A percentile compares a stretch with the other conserved stretches of the same genome.
Evolutionary conservation across 2,888 invertebrate species (phyloP).

Genomic region (Aporophyla nigra): DNA sequence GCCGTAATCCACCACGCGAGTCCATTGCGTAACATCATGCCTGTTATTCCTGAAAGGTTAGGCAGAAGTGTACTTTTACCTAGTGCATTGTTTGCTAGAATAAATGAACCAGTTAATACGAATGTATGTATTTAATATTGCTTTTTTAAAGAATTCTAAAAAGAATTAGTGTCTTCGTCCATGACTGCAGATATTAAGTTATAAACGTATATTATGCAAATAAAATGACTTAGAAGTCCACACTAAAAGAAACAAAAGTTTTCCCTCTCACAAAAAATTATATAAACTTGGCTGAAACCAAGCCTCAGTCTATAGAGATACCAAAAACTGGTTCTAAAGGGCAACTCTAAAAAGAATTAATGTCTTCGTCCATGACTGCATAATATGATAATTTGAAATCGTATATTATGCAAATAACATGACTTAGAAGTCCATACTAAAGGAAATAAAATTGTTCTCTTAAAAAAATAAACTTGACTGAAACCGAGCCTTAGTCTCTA

Average conservation of each 20-base stretch:
- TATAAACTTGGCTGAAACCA: no score
- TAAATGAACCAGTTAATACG: no score
- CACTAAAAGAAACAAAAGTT: neutral
- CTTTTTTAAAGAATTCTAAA: no score
- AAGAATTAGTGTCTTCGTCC: slow-evolving; percentile 47
- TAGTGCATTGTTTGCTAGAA: no score
- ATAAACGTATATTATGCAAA: neutral
- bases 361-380: slow-evolving; percentile 43
- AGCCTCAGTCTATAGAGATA: neutral
- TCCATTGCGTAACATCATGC: no score
- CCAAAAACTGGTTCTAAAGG: slow-evolving; percentile 14
- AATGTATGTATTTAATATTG: no score
- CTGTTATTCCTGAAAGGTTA: no score
- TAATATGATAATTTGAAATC: slow-evolving; percentile 43
- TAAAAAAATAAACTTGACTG: no score
- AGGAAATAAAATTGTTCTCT: neutral
- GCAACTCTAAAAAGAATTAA: slow-evolving; percentile 44
- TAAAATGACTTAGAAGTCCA: neutral
- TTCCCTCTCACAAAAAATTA: no score
- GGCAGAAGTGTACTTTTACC: no score
- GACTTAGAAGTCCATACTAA: neutral
- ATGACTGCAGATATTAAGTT: slow-evolving; percentile 45
- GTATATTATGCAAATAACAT: neutral
- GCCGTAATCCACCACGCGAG: no score
- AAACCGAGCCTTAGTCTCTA: neutral